Conservation (phyloP, 2,797 vertebrate genomes). For the Labeo calbasu region DNA sequence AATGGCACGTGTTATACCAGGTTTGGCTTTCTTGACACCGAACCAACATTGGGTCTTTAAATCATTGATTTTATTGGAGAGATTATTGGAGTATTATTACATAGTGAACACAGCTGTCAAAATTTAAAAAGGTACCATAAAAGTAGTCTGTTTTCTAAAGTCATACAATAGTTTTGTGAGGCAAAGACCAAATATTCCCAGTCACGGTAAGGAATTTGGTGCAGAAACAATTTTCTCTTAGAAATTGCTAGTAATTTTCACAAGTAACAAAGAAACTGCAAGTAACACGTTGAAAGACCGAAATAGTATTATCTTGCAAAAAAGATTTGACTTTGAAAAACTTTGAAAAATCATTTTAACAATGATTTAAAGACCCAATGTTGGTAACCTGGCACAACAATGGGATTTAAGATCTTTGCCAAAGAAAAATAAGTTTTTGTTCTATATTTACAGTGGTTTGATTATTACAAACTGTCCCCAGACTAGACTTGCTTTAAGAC, state of each 20-base stretch:
- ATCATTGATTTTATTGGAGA: too few relatives aligned
- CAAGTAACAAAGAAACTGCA: neutral
- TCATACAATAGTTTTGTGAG: neutral
- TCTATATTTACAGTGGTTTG: neutral
- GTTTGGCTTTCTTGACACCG: too few relatives aligned
- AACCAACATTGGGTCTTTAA: too few relatives aligned
- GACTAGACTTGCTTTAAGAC: neutral
- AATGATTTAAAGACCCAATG: too few relatives aligned
- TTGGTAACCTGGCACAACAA: neutral
- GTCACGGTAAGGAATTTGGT: neutral
- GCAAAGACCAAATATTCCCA: neutral
- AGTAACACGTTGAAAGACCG: neutral
- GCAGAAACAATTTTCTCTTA: neutral
- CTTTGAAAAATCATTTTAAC: too few relatives aligned
- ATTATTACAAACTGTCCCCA: neutral
- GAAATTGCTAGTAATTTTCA: neutral
- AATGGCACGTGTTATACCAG: too few relatives aligned
- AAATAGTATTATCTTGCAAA: too few relatives aligned
- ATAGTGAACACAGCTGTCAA: neutral
- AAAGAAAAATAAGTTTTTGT: neutral
- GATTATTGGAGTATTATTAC: too few relatives aligned
- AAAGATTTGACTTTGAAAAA: too few relatives aligned
- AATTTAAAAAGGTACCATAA: neutral
- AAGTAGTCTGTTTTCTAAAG: neutral
- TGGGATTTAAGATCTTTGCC: neutral